Evolutionary conservation across 1,140 invertebrate genomes (phyloP).

Genomic region (Nasonia giraulti): DNA sequence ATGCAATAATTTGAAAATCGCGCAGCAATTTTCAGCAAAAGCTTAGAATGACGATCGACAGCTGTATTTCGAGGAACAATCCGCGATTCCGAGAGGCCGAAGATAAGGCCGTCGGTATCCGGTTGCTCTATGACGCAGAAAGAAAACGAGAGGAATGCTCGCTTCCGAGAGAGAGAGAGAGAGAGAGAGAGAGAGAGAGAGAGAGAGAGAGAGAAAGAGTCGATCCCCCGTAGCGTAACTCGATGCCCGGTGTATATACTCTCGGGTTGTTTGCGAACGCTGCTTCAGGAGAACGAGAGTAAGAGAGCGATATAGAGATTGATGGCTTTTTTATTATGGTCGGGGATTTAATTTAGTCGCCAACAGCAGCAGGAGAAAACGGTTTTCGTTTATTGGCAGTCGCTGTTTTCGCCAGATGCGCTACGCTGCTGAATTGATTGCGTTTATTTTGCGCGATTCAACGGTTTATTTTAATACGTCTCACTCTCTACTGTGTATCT

Average conservation of each 20-base stretch:
- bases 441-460: not conserved
- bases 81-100: not conserved
- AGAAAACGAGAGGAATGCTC: not conserved
- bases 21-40: too few species aligned
- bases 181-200: not conserved
- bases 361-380: not conserved
- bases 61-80: not conserved
- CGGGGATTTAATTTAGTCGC: constrained; percentile 43
- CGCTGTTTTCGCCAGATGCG: not conserved
- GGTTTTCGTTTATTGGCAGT: constrained; percentile 30
- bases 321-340: constrained; percentile 46
- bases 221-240: constrained; percentile 23
- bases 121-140: constrained; percentile 1
- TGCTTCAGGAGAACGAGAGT: not conserved
- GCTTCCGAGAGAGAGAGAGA: constrained; percentile 1
- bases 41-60: not conserved
- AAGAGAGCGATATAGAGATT: constrained; percentile 28
- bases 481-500: not conserved
- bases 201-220: not conserved
- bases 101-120: constrained; percentile 3
- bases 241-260: constrained; percentile 23
- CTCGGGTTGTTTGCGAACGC: constrained; percentile 35
- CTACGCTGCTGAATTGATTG: not conserved
- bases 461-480: not conserved
- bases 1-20: too few species aligned